Base-by-base conservation (phyloP, 2,888 invertebrate species). In the Dromius quadrimaculatus region DNA sequence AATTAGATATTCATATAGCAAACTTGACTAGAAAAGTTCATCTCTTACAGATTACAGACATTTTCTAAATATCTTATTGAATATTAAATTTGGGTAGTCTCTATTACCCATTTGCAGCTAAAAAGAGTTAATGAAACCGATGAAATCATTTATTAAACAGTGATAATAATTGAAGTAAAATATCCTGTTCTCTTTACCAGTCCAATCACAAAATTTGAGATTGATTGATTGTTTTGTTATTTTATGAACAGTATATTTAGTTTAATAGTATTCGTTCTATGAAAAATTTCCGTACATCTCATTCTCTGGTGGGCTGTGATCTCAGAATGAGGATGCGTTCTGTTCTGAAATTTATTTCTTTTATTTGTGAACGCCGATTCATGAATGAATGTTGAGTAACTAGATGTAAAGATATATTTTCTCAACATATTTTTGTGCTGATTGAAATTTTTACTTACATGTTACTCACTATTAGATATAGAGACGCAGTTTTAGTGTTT, bases 271-370 rank as follows among this genome's bases (percentile, higher is more conserved):
- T 54, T 28, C 13, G 50, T 41, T 41, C 15, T 41, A 41, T 13
- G 50, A 28, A 23, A 20, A 28, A 28, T 54, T 23, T 54, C 50
- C 41, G 62, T 62, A 64, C 64, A 13, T 64, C 64, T 47, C 64
- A 64, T 64, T 64, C 50, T 64, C 41, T 62, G 64, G 45, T 63
- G 43, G 63, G 32, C 64, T 64, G 47, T 64, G 64, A 64, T 47
- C 47, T 34, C 47, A 32, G 64, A 64, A 64, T 64, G 64, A 64
- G 64, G 6, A 28, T 50, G 6, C 62, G 62, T 41, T 41, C 38
- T 62, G 38, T 62, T 62, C 41, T 41, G 62, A 41, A 41, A 11
- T 62, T 22, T n/a, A 15, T 41, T 41, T 62, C 11, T 62, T 32
- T 20, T 62, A 41, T 15, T 62, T 62, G 13, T 41, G 23, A 11